Evolutionary conservation across 2,888 invertebrate genomes (phyloP), one percentile per base, ranked within the genome.

Genomic region (Caradrina clavipalpis): DNA sequence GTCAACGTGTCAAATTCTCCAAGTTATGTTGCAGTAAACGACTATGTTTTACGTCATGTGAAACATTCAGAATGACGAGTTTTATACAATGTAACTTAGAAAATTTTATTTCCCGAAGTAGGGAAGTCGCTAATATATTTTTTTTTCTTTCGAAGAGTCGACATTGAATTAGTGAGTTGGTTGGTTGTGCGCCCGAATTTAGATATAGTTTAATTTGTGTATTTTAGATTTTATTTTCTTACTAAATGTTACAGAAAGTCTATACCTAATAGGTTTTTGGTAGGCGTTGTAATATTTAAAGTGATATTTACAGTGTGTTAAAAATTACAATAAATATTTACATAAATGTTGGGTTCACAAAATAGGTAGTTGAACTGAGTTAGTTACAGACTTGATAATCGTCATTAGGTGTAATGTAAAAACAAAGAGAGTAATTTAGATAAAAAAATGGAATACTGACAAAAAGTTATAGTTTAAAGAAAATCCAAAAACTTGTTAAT

Each of bases 221-320:
- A 11, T 6, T 57, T 72, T 61, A 65, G 6, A 7, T 78, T 26
- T 51, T 47, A 56, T 22, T 57, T 78, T 60, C 51, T 51, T 55
- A 50, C 45, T 54, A 65, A 19, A 65, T 66, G 66, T 59, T 62
- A 59, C 35, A 53, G 61, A 65, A 49, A 58, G 51, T 47, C 45
- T 45, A 45, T 73, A 63, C 26, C 3, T 67, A 67, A 45, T 55
- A 78, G 26, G 15, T 53, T 54, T 73, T 54, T 63, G 42, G 63
- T 63, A 79, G 69, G 75, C 63, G 55, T 79, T 79, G 75, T 69
- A 76, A 74, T 69, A 69, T 64, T 75, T 69, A n/a, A 42, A 70
- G 49, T 57, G 31, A 39, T 57, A 69, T 26, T 45, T 57, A 73
- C 54, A 76, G 0, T 45, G 53, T 70, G 76, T 55, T 55, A 69